These are phyloP conservation scores for Xiphophorus birchmanni DNA, from an alignment of 2,797 vertebrate species.

Conservation along the genomic window DNA sequence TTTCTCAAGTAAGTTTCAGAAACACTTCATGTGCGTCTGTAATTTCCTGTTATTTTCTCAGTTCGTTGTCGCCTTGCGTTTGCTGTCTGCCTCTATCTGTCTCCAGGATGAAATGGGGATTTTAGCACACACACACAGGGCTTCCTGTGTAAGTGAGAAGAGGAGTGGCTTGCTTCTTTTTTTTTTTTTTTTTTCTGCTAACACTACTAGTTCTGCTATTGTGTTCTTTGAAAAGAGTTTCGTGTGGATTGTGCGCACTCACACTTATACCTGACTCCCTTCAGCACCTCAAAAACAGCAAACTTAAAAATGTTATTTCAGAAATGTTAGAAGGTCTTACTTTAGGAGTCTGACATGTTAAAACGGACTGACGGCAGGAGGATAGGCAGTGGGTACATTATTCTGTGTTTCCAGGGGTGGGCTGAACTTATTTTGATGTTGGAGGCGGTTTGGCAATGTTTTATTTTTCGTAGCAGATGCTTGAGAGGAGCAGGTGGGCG, in stretches of 20 bases:
- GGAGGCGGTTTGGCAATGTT: neutral
- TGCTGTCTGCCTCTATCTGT: slow-evolving; percentile 1
- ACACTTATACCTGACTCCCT: neutral
- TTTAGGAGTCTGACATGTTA: neutral
- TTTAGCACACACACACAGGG: slow-evolving; percentile 23
- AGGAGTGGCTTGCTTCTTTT: slow-evolving; percentile 62
- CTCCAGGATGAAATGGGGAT: slow-evolving; percentile 21
- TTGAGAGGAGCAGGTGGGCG: neutral
- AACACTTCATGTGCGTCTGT: neutral
- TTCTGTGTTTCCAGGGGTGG: slow-evolving; percentile 3
- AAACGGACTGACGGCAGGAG: neutral
- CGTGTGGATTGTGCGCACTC: neutral
- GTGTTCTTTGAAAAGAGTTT: neutral
- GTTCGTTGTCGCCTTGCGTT: neutral
- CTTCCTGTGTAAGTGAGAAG: slow-evolving; percentile 56
- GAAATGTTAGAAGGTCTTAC: neutral
- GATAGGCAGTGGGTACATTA: neutral
- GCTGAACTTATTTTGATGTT: slow-evolving; percentile 1
- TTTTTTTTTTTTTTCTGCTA: slow-evolving; percentile 8
- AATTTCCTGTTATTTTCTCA: slow-evolving; percentile 35
- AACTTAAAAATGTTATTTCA: neutral
- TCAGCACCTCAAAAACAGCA: neutral
- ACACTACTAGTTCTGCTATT: slow-evolving; percentile 55
- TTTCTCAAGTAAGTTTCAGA: neutral
- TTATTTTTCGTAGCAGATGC: slow-evolving; percentile 11